A percentile compares a stretch with the other conserved stretches of the same genome.
phyloP scores from a whole-genome alignment of 2,888 invertebrate genomes.

The Griposia aprilina region DNA sequence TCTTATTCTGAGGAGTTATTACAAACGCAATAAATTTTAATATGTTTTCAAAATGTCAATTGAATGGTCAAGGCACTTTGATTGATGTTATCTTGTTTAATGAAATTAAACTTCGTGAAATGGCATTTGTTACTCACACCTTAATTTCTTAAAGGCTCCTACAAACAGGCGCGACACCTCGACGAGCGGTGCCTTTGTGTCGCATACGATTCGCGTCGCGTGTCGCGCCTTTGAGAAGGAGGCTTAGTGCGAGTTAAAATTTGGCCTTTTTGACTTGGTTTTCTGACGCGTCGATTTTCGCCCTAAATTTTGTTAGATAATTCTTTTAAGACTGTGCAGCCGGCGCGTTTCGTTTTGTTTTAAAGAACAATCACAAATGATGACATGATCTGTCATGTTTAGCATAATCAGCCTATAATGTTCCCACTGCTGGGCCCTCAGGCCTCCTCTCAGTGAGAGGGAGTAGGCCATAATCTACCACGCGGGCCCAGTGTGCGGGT shows the following conservation, averaged over 20 bases:
- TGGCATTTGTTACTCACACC: constrained; percentile 18
- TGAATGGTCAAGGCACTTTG: constrained; percentile 27
- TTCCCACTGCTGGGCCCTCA: no score
- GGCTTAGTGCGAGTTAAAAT: no score
- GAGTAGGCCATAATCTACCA: no score
- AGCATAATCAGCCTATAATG: no score
- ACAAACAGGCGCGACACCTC: no score
- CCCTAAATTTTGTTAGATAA: not conserved
- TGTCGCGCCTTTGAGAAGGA: no score
- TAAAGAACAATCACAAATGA: not conserved
- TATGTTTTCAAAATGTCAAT: constrained; percentile 25
- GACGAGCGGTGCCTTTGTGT: no score
- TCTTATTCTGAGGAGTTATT: not conserved
- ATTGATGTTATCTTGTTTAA: constrained; percentile 35
- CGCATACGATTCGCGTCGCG: no score
- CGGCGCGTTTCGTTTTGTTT: no score
- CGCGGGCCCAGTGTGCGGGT: no score
- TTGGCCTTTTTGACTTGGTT: not conserved
- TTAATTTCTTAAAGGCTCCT: not conserved
- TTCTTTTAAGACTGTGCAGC: not conserved
- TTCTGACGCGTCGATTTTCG: not conserved
- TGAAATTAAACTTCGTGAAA: constrained; percentile 34
- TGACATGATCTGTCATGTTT: not conserved
- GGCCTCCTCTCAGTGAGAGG: no score
- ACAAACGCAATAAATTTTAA: not conserved